phyloP scores from a whole-genome alignment of 2,888 invertebrate species.

The Rhodophaea formosa region DNA sequence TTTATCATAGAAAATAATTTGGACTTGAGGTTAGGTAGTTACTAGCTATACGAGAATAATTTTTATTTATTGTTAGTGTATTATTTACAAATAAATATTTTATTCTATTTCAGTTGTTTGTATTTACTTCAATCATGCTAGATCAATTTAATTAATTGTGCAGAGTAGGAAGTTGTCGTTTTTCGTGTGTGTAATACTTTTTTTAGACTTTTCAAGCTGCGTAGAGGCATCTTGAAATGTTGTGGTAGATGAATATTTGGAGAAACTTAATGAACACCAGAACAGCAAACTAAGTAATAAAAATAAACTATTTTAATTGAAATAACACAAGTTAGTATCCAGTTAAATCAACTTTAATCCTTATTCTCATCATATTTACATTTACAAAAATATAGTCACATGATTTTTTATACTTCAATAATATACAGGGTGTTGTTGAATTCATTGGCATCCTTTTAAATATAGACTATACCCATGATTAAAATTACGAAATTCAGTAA shows the following conservation, averaged over 20 bases:
- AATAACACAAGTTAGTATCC: background rate
- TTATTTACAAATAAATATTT: slow-evolving; percentile 37
- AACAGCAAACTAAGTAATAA: background rate
- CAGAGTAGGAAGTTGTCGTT: no score
- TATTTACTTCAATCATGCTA: slow-evolving; percentile 20
- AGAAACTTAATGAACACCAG: no score
- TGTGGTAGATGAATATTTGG: no score
- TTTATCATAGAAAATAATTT: slow-evolving; percentile 68
- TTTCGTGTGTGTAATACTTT: no score
- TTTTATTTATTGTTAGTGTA: slow-evolving; percentile 32
- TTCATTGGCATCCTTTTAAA: no score
- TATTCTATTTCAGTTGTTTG: slow-evolving; percentile 29
- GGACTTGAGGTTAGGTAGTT: slow-evolving; percentile 68
- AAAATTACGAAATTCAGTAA: no score
- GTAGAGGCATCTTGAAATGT: no score
- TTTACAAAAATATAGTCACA: background rate
- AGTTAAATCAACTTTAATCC: background rate
- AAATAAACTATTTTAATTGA: background rate
- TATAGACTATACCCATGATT: no score
- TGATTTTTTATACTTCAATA: background rate
- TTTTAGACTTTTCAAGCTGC: background rate
- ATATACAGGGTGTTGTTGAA: background rate
- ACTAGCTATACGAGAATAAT: slow-evolving; percentile 42
- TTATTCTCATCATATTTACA: background rate
- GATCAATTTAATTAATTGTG: no score